Percentiles rank a stretch among this genome's conserved stretches.
phyloP scores from a whole-genome alignment of 64 coral and sea anemone genomes.

The Porites lutea region DNA sequence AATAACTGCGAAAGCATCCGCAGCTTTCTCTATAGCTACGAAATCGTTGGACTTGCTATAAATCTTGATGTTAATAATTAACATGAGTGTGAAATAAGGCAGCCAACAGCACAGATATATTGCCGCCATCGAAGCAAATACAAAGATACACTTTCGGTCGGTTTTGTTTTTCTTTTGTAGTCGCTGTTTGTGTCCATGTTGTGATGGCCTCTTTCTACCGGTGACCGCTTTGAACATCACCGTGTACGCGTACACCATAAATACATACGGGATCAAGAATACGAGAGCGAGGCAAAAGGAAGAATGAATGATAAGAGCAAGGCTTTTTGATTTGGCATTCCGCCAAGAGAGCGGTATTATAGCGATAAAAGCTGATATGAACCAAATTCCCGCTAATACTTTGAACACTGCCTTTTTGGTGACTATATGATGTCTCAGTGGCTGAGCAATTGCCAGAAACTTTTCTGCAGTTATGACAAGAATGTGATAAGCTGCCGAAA shows the following conservation, averaged over 20 bases:
- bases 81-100: conserved; percentile 13
- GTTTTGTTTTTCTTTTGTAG: background rate
- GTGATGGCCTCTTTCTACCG: conserved; percentile 7
- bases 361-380: conserved; percentile 7
- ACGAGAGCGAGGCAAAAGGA: conserved; percentile 15
- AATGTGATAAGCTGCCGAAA: conserved; percentile 54
- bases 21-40: background rate
- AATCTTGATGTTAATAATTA: background rate
- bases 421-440: conserved; percentile 42
- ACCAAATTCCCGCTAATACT: conserved; percentile 40
- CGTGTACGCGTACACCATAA: conserved; percentile 31
- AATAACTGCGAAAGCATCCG: background rate
- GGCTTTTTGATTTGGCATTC: background rate
- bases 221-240: conserved; percentile 36
- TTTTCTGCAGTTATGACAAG: conserved; percentile 60
- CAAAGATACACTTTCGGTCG: conserved; percentile 31
- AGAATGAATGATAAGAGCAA: background rate
- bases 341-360: conserved; percentile 21
- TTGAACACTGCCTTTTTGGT: conserved; percentile 47
- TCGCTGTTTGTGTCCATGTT: background rate
- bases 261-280: conserved; percentile 27
- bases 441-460: conserved; percentile 50
- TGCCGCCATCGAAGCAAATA: conserved; percentile 20
- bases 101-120: conserved; percentile 25
- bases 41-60: background rate